phyloP scores from a whole-genome alignment of 92 coral and sea anemone species.

The Virgularia gustaviana region DNA sequence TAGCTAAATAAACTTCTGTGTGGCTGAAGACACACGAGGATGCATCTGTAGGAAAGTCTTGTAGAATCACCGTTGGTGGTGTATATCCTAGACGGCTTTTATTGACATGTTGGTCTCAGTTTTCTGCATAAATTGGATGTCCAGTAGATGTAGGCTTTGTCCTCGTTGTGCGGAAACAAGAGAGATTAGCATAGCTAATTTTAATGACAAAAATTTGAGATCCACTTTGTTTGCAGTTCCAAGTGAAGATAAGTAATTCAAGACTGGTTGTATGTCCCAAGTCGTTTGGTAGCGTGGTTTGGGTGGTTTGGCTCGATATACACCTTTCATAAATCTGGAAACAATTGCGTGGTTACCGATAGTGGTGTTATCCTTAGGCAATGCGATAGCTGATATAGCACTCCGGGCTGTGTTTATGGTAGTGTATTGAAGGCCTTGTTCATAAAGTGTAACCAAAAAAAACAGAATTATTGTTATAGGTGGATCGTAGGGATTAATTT shows the following conservation, averaged over 20 bases:
- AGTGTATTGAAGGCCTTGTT: slow-evolving; percentile 35
- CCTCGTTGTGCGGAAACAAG: slow-evolving; percentile 43
- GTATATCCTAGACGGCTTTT: slow-evolving; percentile 37
- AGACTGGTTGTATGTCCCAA: slow-evolving; percentile 45
- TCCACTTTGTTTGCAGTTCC: slow-evolving; percentile 23
- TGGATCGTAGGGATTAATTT: slow-evolving; percentile 40
- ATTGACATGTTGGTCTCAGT: slow-evolving; percentile 34
- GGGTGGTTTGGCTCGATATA: slow-evolving; percentile 18
- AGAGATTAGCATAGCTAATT: slow-evolving; percentile 36
- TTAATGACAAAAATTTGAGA: slow-evolving; percentile 41
- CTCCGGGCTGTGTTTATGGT: slow-evolving; percentile 48
- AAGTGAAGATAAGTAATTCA: slow-evolving; percentile 26
- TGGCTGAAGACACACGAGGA: slow-evolving; percentile 37
- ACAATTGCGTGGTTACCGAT: slow-evolving; percentile 44
- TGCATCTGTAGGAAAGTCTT: slow-evolving; percentile 40
- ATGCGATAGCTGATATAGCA: slow-evolving; percentile 41
- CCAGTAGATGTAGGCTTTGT: slow-evolving; percentile 45
- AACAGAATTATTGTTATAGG: slow-evolving; percentile 32
- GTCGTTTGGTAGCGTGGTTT: slow-evolving; percentile 40
- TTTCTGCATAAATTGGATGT: slow-evolving; percentile 48
- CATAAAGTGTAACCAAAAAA: slow-evolving; percentile 34
- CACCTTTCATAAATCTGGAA: slow-evolving; percentile 24
- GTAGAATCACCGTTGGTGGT: slow-evolving; percentile 35
- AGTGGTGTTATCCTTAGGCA: slow-evolving; percentile 30
- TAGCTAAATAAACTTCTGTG: slow-evolving; percentile 29